phyloP scores from a whole-genome alignment of 2,888 invertebrate species.

The Ornithoptera alexandrae region DNA sequence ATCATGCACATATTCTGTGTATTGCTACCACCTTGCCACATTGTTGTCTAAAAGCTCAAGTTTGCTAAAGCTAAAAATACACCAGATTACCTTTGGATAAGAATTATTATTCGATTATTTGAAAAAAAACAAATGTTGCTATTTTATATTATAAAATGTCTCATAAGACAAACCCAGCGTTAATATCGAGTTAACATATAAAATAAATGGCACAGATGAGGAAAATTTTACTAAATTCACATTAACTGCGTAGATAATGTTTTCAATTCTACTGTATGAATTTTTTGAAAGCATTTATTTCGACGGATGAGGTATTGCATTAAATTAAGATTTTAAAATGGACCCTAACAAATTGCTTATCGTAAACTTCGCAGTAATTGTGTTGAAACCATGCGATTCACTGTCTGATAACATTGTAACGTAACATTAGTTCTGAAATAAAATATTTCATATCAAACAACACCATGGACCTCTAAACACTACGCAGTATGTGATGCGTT shows the following conservation, averaged over 20 bases:
- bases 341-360: slow-evolving; percentile 9
- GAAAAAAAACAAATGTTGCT: too few relatives aligned
- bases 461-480: slow-evolving; percentile 15
- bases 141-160: too few relatives aligned
- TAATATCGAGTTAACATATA: background rate
- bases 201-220: background rate
- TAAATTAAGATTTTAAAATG: slow-evolving; percentile 13
- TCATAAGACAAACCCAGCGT: background rate
- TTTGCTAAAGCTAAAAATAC: too few relatives aligned
- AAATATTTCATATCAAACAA: slow-evolving; percentile 12
- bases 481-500: slow-evolving; percentile 4
- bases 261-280: background rate
- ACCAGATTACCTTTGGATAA: too few relatives aligned
- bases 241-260: background rate
- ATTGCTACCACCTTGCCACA: too few relatives aligned
- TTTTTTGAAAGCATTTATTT: slow-evolving; percentile 18
- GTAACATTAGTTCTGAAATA: slow-evolving; percentile 1
- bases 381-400: slow-evolving; percentile 29
- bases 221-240: background rate
- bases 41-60: too few relatives aligned
- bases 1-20: too few relatives aligned
- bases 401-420: slow-evolving; percentile 7
- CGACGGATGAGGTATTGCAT: slow-evolving; percentile 9
- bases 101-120: too few relatives aligned
- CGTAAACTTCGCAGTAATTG: slow-evolving; percentile 25